These are phyloP conservation scores for Trichogramma pretiosum DNA, from an alignment of 1,140 invertebrate species.

Conservation along the genomic window DNA sequence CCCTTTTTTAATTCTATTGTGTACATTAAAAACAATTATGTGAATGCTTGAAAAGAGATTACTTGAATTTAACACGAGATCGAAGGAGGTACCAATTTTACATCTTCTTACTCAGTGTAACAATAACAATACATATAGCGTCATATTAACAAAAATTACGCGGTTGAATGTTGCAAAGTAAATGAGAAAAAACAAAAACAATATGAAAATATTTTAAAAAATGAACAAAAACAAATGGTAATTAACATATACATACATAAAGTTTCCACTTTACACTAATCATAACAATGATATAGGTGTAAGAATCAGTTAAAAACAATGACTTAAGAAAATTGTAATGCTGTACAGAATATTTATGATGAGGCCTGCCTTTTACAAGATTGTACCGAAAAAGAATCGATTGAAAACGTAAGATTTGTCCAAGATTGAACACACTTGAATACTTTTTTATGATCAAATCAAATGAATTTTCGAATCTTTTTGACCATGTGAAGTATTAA, in stretches of 20 bases:
- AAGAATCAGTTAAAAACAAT: slow-evolving; percentile 42
- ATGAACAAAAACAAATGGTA: slow-evolving; percentile 33
- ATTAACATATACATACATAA: slow-evolving; percentile 45
- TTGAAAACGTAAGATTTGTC: slow-evolving; percentile 20
- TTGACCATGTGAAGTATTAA: too few relatives aligned
- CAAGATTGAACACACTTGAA: slow-evolving; percentile 15
- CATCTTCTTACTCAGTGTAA: slow-evolving; percentile 48
- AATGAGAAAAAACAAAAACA: slow-evolving; percentile 24
- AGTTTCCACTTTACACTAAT: slow-evolving; percentile 48
- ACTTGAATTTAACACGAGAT: slow-evolving; percentile 37
- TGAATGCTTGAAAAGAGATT: slow-evolving; percentile 41
- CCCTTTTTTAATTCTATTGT: slow-evolving; percentile 43
- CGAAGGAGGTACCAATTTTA: slow-evolving; percentile 44
- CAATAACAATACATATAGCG: slow-evolving; percentile 42
- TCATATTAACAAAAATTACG: slow-evolving; percentile 40
- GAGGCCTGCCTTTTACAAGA: slow-evolving; percentile 38
- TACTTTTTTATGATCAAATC: slow-evolving; percentile 13
- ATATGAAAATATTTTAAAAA: slow-evolving; percentile 32
- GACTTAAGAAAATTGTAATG: slow-evolving; percentile 45
- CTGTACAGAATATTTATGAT: slow-evolving; percentile 48
- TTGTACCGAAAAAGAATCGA: slow-evolving; percentile 27
- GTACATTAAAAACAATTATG: slow-evolving; percentile 43
- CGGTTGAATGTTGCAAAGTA: slow-evolving; percentile 38
- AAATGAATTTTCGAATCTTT: slow-evolving; percentile 5
- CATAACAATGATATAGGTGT: slow-evolving; percentile 46